Percentiles rank a stretch among this genome's conserved stretches.
phyloP scores from a whole-genome alignment of 2,113 vertebrate species.

The Diphyllodes magnificus region DNA sequence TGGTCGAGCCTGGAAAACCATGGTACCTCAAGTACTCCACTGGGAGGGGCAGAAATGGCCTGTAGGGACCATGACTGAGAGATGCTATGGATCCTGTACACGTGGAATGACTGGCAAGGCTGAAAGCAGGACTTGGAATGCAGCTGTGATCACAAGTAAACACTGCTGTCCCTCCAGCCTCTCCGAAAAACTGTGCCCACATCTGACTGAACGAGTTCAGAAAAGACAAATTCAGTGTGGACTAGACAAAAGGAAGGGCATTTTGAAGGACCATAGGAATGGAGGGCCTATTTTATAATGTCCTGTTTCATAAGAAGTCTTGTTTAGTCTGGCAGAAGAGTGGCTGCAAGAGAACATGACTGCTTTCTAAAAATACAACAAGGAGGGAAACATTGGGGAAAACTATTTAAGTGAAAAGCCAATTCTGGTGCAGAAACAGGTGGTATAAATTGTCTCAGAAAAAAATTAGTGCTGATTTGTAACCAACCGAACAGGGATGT shows the following conservation, averaged over 20 bases:
- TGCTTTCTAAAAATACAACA: constrained; percentile 32
- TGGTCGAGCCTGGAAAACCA: neutral
- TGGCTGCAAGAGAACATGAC: neutral
- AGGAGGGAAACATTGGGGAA: neutral
- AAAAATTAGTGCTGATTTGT: neutral
- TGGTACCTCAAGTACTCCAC: accelerated
- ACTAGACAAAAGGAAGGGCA: neutral
- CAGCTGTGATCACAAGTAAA: neutral
- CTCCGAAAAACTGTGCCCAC: neutral
- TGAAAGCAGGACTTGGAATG: neutral
- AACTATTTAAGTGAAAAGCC: constrained; percentile 30
- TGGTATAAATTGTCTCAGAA: neutral
- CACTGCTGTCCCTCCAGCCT: accelerated
- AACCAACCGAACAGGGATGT: neutral
- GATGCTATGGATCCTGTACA: neutral
- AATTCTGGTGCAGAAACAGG: neutral
- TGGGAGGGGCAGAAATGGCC: neutral
- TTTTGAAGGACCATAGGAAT: neutral
- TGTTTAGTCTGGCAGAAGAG: constrained; percentile 36
- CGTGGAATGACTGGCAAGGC: neutral
- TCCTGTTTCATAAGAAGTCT: constrained; percentile 14
- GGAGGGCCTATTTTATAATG: neutral
- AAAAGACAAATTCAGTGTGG: neutral
- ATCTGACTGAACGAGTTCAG: neutral
- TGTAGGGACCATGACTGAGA: neutral